Conservation (phyloP, 2,797 vertebrate species). For the Carcharodon carcharias region DNA sequence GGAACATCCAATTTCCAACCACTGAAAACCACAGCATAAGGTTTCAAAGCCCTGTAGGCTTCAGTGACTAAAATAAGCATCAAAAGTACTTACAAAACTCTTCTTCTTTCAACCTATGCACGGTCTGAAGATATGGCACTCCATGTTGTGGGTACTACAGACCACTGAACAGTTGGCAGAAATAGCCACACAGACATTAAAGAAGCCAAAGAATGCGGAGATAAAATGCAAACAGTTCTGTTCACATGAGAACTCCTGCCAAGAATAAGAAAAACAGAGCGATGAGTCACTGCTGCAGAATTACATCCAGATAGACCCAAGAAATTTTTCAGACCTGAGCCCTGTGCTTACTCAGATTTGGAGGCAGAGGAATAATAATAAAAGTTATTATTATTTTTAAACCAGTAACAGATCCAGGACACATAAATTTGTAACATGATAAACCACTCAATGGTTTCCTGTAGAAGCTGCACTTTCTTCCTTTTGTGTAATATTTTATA, state of each 20-base stretch:
- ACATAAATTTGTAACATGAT: conserved; percentile 28
- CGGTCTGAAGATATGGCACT: neutral
- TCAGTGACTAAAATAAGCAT: conserved; percentile 2
- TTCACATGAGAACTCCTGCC: conserved; percentile 47
- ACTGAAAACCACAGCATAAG: neutral
- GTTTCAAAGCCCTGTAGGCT: neutral
- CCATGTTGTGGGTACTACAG: conserved; percentile 13
- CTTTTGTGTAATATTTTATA: conserved; percentile 34
- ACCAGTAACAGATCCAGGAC: conserved; percentile 2
- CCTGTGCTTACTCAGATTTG: neutral
- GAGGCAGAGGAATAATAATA: conserved; percentile 25
- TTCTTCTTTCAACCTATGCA: neutral
- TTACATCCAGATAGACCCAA: conserved; percentile 35
- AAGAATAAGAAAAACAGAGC: conserved; percentile 39
- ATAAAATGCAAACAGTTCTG: conserved; percentile 52
- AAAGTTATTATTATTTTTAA: conserved; percentile 34
- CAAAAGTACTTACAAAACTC: conserved; percentile 7
- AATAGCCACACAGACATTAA: conserved; percentile 25
- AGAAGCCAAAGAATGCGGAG: conserved; percentile 45
- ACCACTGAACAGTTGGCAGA: conserved; percentile 29
- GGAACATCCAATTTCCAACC: neutral
- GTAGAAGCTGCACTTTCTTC: conserved; percentile 12
- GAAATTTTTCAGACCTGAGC: conserved; percentile 15
- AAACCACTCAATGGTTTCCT: conserved; percentile 34
- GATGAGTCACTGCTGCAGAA: conserved; percentile 43